phyloP scores from a whole-genome alignment of 2,797 vertebrate genomes.

The Eulemur rubriventer region DNA sequence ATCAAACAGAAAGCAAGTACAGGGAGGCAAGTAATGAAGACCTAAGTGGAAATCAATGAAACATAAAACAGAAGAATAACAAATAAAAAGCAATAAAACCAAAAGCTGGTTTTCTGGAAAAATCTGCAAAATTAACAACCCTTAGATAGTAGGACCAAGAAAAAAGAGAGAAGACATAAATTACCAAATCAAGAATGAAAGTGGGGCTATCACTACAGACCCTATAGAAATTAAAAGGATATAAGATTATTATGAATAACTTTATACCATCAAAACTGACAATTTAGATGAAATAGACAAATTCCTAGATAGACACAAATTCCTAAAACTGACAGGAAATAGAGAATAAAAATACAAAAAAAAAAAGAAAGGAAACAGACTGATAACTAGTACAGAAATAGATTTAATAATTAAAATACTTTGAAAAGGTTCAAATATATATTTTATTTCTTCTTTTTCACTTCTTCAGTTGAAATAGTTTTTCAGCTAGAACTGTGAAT shows the following conservation, averaged over 20 bases:
- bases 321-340: background rate
- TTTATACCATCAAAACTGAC: constrained; percentile 1
- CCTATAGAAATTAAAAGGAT: background rate
- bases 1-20: background rate
- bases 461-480: background rate
- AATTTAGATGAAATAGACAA: background rate
- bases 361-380: background rate
- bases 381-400: background rate
- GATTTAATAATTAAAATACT: background rate
- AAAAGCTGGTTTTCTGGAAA: constrained; percentile 6
- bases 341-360: background rate
- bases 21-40: background rate
- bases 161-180: background rate
- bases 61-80: background rate
- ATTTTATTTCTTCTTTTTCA: background rate
- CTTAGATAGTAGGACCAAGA: background rate
- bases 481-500: background rate
- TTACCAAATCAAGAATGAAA: background rate
- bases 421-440: background rate
- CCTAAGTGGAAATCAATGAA: background rate
- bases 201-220: background rate
- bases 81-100: background rate
- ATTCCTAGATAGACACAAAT: background rate
- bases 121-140: background rate
- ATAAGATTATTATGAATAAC: background rate